A percentile compares a stretch with the other conserved stretches of the same genome.
Conservation (phyloP, 2,888 invertebrate species). For the Drosophila ochracea region DNA sequence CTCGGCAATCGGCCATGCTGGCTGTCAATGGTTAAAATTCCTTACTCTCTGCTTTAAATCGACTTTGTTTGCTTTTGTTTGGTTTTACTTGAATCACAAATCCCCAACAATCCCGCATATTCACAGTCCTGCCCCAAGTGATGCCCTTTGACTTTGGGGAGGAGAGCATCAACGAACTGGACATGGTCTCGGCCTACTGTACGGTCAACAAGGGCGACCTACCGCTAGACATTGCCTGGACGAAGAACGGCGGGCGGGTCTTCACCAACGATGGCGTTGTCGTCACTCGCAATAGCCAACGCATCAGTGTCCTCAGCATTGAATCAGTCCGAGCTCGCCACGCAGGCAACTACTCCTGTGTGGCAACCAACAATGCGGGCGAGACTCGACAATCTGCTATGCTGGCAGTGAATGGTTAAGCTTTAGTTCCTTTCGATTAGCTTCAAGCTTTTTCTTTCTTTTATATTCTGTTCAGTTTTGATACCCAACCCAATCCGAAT, state of each 20-base stretch:
- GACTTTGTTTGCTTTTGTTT: constrained; percentile 39
- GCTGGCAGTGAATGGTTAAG: constrained; percentile 87
- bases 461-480: constrained; percentile 32
- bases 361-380: constrained; percentile 88
- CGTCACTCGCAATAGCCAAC: constrained; percentile 87
- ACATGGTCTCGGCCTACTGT: constrained; percentile 89
- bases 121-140: constrained; percentile 85
- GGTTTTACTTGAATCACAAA: constrained; percentile 26
- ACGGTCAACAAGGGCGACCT: constrained; percentile 91
- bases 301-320: constrained; percentile 88
- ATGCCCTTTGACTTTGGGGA: constrained; percentile 90
- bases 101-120: constrained; percentile 9
- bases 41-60: constrained; percentile 11
- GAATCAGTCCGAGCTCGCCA: constrained; percentile 88
- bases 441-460: constrained; percentile 4
- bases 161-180: constrained; percentile 89
- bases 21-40: constrained; percentile 87
- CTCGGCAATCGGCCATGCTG: constrained; percentile 87
- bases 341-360: constrained; percentile 88
- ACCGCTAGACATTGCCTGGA: constrained; percentile 92
- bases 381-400: constrained; percentile 86
- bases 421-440: background rate
- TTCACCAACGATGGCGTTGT: constrained; percentile 87
- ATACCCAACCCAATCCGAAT: constrained; percentile 7
- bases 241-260: constrained; percentile 86